Evolutionary conservation across 2,888 invertebrate species (phyloP), one percentile per base, ranked within the genome.

Genomic region (Eristalinus aeneus): DNA sequence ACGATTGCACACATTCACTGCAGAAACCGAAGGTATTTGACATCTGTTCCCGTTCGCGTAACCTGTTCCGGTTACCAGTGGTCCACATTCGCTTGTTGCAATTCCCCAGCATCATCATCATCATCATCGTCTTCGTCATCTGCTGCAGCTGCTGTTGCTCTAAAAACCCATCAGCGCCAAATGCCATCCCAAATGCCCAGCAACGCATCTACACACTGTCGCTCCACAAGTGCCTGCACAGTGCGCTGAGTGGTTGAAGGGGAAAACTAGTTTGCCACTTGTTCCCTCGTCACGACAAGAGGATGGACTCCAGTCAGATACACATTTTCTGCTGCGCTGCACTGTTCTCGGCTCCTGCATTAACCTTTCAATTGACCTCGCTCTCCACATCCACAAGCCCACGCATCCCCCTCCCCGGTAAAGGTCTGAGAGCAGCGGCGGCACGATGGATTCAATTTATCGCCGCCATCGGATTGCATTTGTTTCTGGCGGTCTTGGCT

Each of bases 291-390:
- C 16, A 46, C 46, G 16, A 46, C 46, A 16, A 53, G 72, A 63
- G 32, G 61, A 72, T 27, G 27, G 27, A 27, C 27, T 34, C 32
- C 63, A 3, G 22, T 63, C 2, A 23, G 34, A 54, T 63, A 31
- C 27, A 27, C 46, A 46, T 73, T 12, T n/a, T n/a, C 12, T 1
- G 0, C 60, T 39, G 27, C 46, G 16, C 16, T 46, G 46, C 46
- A 46, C 46, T 16, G 46, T 10, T 1, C 46, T 46, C 46, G n/a
- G 16, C 46, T 16, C 46, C 46, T 80, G 53, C 16, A 81, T 71
- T 81, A 81, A 81, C 81, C 81, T 81, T 81, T 81, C 60, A 67
- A 76, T 65, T 75, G 76, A 81, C 81, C 81, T 75, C 75, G 58
- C 39, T 39, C 16, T 46, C 46, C 8, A 8, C 46, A 46, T 34